Conservation (phyloP, 2,797 vertebrate genomes). For the Prunella strophiata region DNA sequence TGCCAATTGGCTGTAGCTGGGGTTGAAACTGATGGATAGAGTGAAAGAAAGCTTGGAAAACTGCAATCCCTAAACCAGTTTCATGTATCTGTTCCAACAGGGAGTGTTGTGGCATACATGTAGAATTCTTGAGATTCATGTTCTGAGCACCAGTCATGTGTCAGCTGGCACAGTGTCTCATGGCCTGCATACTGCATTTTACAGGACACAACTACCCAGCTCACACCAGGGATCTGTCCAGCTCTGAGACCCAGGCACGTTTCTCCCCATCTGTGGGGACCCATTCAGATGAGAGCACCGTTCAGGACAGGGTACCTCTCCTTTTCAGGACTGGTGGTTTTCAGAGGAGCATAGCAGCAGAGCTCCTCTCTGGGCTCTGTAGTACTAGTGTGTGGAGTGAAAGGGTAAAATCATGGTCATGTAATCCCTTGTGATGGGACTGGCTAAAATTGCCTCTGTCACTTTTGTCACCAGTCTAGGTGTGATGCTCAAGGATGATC, state of each 20-base stretch:
- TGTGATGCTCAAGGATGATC: background rate
- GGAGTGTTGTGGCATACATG: accelerated
- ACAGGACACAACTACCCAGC: accelerated
- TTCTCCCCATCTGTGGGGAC: accelerated
- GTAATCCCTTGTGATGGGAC: background rate
- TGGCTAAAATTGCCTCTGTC: background rate
- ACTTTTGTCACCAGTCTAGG: background rate
- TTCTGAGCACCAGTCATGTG: background rate
- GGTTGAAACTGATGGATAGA: background rate
- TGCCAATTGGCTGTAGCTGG: background rate
- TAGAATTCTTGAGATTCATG: background rate
- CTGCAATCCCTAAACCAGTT: background rate
- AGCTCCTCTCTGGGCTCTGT: background rate
- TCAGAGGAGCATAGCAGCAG: background rate
- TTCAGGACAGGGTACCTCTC: background rate
- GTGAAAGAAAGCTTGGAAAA: background rate
- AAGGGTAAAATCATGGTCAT: background rate
- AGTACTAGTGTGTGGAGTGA: background rate
- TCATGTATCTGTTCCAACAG: background rate
- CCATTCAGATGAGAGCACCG: background rate
- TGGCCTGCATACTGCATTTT: background rate
- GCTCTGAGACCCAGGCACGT: background rate
- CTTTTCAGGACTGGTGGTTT: background rate
- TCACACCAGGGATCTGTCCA: background rate
- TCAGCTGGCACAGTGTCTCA: accelerated